These are phyloP conservation scores for Latrodectus elegans DNA, from an alignment of 2,888 invertebrate species.

Conservation along the genomic window DNA sequence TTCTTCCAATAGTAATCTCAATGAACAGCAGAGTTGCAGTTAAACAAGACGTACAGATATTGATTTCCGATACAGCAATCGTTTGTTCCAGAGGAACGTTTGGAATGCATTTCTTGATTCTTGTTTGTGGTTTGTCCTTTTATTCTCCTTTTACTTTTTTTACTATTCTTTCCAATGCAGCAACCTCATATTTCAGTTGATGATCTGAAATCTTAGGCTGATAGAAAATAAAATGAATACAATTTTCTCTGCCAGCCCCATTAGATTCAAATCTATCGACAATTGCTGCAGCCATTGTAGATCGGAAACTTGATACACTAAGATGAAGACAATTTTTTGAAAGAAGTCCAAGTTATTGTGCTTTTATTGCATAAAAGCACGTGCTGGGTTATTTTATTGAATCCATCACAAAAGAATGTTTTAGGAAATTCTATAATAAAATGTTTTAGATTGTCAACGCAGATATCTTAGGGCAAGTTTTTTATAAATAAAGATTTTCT, in stretches of 20 bases:
- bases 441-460: neutral
- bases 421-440: neutral
- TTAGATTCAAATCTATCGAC: constrained; percentile 5
- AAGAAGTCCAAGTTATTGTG: neutral
- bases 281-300: neutral
- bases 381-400: neutral
- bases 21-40: constrained; percentile 57
- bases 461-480: neutral
- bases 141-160: constrained; percentile 2
- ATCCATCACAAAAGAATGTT: neutral
- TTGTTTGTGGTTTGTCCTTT: constrained; percentile 4
- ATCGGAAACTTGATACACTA: neutral
- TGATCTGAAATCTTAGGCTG: neutral
- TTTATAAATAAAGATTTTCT: neutral
- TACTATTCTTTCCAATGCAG: neutral
- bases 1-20: constrained; percentile 51
- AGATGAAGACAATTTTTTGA: neutral
- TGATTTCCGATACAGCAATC: constrained; percentile 51
- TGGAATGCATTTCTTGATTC: constrained; percentile 3
- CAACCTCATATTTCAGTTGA: neutral
- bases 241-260: constrained; percentile 5
- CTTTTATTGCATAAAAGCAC: neutral
- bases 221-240: neutral
- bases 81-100: constrained; percentile 36
- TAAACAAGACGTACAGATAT: constrained; percentile 59